Evolutionary conservation across 2,888 invertebrate species (phyloP).

Genomic region (Acrocyrtus sp.): DNA sequence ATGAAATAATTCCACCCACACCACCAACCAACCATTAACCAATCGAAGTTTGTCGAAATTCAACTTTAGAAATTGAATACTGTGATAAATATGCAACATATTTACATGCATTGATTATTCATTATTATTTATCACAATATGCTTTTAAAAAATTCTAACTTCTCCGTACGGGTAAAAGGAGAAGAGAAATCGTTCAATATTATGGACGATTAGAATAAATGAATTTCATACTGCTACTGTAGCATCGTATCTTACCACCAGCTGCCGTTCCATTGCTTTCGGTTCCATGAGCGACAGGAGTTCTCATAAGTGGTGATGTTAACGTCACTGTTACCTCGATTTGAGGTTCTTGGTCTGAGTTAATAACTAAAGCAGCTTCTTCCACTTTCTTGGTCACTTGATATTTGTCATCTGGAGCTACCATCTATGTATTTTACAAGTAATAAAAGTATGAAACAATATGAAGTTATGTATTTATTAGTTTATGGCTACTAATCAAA

Average conservation of each 20-base stretch:
- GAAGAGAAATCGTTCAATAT: too few species aligned
- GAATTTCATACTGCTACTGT: too few species aligned
- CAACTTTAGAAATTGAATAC: too few species aligned
- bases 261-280: slow-evolving; percentile 50
- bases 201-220: too few species aligned
- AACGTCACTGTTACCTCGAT: slow-evolving; percentile 86
- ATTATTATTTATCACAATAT: too few species aligned
- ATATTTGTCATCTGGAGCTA: slow-evolving; percentile 81
- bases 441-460: neutral
- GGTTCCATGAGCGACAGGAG: slow-evolving; percentile 69
- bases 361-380: slow-evolving; percentile 85
- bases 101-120: too few species aligned
- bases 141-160: too few species aligned
- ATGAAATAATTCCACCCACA: too few species aligned
- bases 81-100: too few species aligned
- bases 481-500: slow-evolving; percentile 5
- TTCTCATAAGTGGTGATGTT: slow-evolving; percentile 93
- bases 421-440: slow-evolving; percentile 64
- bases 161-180: too few species aligned
- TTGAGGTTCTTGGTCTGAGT: slow-evolving; percentile 75
- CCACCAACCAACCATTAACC: slow-evolving; percentile 61
- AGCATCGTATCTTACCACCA: slow-evolving; percentile 65
- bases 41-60: too few species aligned
- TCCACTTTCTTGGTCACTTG: slow-evolving; percentile 85
- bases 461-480: neutral